These are phyloP conservation scores for Lates japonicus DNA, from an alignment of 2,797 vertebrate genomes.

Conservation along the genomic window DNA sequence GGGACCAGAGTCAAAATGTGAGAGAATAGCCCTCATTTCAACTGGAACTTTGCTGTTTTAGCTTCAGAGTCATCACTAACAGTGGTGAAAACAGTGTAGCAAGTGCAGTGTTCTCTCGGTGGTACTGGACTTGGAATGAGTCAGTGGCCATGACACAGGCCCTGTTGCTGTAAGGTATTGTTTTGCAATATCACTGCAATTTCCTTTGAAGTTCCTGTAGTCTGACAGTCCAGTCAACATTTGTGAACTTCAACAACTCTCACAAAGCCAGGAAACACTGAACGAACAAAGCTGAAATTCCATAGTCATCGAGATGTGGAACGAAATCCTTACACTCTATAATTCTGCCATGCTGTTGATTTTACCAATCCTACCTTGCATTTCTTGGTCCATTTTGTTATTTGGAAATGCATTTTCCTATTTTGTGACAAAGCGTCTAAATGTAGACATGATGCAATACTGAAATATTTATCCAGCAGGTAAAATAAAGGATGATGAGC, in stretches of 20 bases:
- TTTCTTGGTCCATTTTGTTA: conserved; percentile 12
- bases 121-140: conserved; percentile 40
- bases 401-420: conserved; percentile 1
- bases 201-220: conserved; percentile 30
- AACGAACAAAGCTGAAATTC: conserved; percentile 21
- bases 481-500: conserved; percentile 20
- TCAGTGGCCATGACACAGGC: conserved; percentile 43
- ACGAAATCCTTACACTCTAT: background rate
- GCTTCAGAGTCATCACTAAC: conserved; percentile 33
- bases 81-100: conserved; percentile 27
- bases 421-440: conserved; percentile 9
- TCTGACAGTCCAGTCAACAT: conserved; percentile 59
- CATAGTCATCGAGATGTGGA: conserved; percentile 11
- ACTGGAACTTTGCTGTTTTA: conserved; percentile 25
- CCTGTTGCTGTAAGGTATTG: conserved; percentile 33
- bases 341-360: conserved; percentile 4
- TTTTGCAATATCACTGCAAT: conserved; percentile 55
- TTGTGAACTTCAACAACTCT: conserved; percentile 42
- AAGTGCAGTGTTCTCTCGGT: conserved; percentile 17
- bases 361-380: background rate
- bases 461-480: conserved; percentile 15
- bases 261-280: conserved; percentile 13
- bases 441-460: conserved; percentile 4
- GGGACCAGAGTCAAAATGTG: conserved; percentile 61
- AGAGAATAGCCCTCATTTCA: conserved; percentile 38